Percentiles rank a stretch among this genome's conserved stretches.
Conservation (phyloP, 2,797 vertebrate species). For the Peromyscus aztecus region DNA sequence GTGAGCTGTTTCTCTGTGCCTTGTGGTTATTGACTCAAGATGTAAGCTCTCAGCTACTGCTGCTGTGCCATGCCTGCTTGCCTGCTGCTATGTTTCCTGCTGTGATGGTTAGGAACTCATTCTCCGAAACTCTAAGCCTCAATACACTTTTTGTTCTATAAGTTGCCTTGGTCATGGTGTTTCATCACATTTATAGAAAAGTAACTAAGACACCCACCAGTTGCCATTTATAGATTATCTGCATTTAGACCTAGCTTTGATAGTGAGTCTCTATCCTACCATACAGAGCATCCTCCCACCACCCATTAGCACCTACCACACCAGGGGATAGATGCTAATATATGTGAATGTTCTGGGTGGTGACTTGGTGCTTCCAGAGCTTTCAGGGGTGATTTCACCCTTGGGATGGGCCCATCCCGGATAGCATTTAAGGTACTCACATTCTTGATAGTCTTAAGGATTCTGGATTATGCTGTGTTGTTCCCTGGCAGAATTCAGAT, state of each 20-base stretch:
- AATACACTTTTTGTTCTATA: background rate
- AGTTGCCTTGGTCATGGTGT: background rate
- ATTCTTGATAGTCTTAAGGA: slow-evolving; percentile 66
- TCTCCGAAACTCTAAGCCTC: background rate
- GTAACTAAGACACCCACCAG: background rate
- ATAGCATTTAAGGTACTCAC: slow-evolving; percentile 67
- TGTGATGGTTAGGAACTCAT: too few relatives aligned
- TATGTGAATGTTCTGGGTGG: background rate
- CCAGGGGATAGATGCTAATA: background rate
- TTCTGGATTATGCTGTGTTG: slow-evolving; percentile 50
- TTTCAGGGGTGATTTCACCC: slow-evolving; percentile 29
- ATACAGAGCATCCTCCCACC: background rate
- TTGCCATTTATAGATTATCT: rapidly evolving
- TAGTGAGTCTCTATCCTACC: background rate
- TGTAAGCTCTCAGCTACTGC: background rate
- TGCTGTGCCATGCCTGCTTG: background rate
- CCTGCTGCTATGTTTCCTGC: background rate
- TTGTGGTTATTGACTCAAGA: background rate
- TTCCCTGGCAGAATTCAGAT: background rate
- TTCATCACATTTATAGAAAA: background rate
- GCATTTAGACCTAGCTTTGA: rapidly evolving
- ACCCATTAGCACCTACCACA: background rate
- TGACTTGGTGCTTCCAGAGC: background rate
- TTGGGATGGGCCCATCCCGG: slow-evolving; percentile 24
- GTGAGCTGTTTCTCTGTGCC: background rate